Evolutionary conservation across 2,888 invertebrate species (phyloP).

Genomic region (Sipunculus nudus): DNA sequence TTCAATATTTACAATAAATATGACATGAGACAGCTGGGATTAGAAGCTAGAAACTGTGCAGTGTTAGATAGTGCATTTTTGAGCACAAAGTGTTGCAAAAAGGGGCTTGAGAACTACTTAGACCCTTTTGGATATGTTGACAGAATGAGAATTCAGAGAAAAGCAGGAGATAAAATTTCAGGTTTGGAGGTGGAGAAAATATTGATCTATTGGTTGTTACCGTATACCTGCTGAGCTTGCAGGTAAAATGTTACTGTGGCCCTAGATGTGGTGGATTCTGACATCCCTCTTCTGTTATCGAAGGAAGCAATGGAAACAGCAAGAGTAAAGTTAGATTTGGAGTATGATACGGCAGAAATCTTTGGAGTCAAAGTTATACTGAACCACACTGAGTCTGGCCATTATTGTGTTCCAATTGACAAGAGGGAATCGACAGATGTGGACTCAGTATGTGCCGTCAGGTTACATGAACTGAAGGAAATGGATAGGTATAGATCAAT

Average conservation of each 20-base stretch:
- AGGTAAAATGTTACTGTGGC: background rate
- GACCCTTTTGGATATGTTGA: conserved; percentile 1
- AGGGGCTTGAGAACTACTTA: conserved; percentile 13
- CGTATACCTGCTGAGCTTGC: background rate
- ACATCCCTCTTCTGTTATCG: conserved; percentile 27
- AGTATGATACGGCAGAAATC: conserved; percentile 33
- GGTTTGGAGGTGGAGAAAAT: conserved; percentile 4
- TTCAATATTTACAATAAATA: conserved; percentile 2
- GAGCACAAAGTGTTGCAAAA: conserved; percentile 11
- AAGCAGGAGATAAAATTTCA: background rate
- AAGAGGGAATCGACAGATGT: background rate
- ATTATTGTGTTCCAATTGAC: conserved; percentile 34
- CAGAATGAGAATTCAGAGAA: background rate
- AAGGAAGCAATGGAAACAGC: conserved; percentile 31
- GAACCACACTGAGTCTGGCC: conserved; percentile 27
- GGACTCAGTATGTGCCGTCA: background rate
- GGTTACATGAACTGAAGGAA: background rate
- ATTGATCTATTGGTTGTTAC: background rate
- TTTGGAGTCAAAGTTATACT: conserved; percentile 31
- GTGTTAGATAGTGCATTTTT: conserved; percentile 22
- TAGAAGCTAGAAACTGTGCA: conserved; percentile 15
- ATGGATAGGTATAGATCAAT: background rate
- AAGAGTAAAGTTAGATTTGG: conserved; percentile 30
- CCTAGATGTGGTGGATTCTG: conserved; percentile 24
- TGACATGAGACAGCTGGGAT: background rate